Evolutionary conservation across 2,797 vertebrate genomes (phyloP), one percentile per base, ranked within the genome.

Genomic region (Aulostomus chinensis): DNA sequence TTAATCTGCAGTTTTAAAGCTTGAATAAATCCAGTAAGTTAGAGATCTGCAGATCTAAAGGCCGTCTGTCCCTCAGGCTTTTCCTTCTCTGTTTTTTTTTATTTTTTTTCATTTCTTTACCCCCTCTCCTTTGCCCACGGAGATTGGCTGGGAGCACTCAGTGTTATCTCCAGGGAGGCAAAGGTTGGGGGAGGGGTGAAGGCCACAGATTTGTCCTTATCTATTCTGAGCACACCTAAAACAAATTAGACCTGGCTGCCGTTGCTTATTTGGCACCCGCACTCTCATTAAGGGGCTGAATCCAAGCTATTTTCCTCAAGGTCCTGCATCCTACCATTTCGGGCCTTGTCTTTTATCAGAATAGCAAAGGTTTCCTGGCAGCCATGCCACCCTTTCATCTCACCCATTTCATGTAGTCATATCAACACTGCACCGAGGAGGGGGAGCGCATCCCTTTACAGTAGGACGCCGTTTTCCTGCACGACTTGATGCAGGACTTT

Each of bases 201-300:
- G 86, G 82, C 85, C 87, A 86, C 87, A 90, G 86, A 90, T 90
- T 90, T 85, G 74, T 87, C 86, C 88, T 92, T 92, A 91, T 92
- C 91, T 92, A 92, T 91, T 91, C 91, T 73, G 79, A 89, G 89
- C 89, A 91, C 89, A 90, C 89, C 88, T 90, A 90, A 91, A 91
- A 92, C 89, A 92, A 92, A 92, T 92, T 92, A 91, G 89, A 84
- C 82, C 86, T 83, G 84, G 85, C 86, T 80, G 80, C 76, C 69
- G 62, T 76, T 81, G 82, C 83, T 80, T 87, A 84, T 85, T 88
- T 86, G 85, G 84, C 76, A 73, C 46, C 54, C 35, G 57, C 53
- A 52, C 86, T 85, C 87, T 91, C 88, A 91, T 92, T 92, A 92
- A 86, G 77, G 53, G 50, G 41, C 67, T 69, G 84, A 84, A 81